Evolutionary conservation across 1,140 invertebrate species (phyloP).

Genomic region (Anoplophora glabripennis): DNA sequence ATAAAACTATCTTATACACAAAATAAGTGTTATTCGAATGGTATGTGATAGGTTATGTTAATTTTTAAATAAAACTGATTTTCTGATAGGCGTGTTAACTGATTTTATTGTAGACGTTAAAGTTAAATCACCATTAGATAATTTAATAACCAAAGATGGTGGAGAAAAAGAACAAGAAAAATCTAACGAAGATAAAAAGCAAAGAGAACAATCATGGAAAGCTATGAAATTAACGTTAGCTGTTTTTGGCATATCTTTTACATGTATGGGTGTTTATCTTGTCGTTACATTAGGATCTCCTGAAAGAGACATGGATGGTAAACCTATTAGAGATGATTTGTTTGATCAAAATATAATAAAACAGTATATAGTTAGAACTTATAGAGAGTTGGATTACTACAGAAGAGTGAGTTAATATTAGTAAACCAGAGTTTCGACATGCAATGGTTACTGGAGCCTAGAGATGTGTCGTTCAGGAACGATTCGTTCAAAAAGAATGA

Average conservation of each 20-base stretch:
- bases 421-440: too few species aligned
- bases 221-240: conserved; percentile 57
- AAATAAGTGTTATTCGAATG: conserved; percentile 18
- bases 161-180: conserved; percentile 33
- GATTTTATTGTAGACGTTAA: conserved; percentile 20
- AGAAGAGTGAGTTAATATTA: conserved; percentile 59
- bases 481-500: too few species aligned
- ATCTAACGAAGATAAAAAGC: conserved; percentile 48
- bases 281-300: conserved; percentile 70
- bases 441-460: too few species aligned
- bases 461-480: too few species aligned
- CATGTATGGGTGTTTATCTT: conserved; percentile 51
- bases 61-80: not conserved
- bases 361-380: conserved; percentile 72
- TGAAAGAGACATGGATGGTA: conserved; percentile 68
- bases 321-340: conserved; percentile 75
- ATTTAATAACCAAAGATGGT: conserved; percentile 32
- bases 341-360: conserved; percentile 63
- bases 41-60: conserved; percentile 9
- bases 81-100: too few species aligned
- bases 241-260: conserved; percentile 53
- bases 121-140: conserved; percentile 33
- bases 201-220: conserved; percentile 53
- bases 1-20: conserved; percentile 1
- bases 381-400: conserved; percentile 74